Conservation (phyloP, 2,113 vertebrate species). For the Fulmarus glacialis region DNA sequence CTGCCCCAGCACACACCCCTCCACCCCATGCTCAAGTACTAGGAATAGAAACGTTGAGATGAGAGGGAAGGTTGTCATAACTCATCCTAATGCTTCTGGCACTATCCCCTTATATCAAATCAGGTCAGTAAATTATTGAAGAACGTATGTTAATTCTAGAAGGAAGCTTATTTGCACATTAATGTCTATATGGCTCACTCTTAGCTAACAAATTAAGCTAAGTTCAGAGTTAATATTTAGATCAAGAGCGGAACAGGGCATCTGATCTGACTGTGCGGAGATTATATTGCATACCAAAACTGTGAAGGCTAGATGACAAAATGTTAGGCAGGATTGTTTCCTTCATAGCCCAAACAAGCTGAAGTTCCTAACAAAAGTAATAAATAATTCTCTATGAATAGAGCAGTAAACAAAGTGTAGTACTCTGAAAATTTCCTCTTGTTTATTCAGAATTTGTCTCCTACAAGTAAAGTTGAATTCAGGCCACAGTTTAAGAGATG, state of each 20-base stretch:
- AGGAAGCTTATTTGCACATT: background rate
- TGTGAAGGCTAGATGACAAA: background rate
- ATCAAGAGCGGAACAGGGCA: background rate
- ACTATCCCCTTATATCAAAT: background rate
- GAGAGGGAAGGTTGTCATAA: background rate
- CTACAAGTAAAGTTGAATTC: background rate
- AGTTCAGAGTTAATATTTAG: background rate
- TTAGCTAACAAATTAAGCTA: background rate
- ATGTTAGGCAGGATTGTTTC: background rate
- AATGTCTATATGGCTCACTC: background rate
- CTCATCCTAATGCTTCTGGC: background rate
- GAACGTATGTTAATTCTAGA: background rate
- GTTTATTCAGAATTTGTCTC: background rate
- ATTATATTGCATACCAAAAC: background rate
- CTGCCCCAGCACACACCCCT: background rate
- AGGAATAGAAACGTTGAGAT: background rate
- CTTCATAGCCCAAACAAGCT: background rate
- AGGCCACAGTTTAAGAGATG: background rate
- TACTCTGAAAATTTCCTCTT: background rate
- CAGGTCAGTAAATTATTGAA: background rate
- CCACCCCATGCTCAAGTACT: background rate
- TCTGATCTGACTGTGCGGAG: background rate
- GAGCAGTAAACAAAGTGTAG: background rate
- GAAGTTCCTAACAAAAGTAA: background rate
- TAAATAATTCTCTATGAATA: background rate